These are phyloP conservation scores for Cepphus grylle DNA, from an alignment of 2,113 vertebrate genomes.

Conservation along the genomic window DNA sequence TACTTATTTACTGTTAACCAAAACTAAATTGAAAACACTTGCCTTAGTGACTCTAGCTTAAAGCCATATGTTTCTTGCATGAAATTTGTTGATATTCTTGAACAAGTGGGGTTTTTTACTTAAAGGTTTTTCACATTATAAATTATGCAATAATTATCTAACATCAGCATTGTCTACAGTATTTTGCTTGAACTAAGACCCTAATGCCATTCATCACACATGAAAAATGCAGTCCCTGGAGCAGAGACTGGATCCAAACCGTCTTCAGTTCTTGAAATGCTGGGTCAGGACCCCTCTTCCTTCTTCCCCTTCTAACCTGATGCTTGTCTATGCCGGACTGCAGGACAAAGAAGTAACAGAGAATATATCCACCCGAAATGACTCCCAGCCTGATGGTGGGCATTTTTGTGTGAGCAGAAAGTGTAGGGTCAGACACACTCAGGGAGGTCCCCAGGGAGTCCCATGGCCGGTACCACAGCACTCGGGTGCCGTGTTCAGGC, in stretches of 20 bases:
- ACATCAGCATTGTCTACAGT: slow-evolving; percentile 7
- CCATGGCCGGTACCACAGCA: rapidly evolving
- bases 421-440: not conserved
- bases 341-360: not conserved
- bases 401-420: not conserved
- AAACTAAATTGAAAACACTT: slow-evolving; percentile 9
- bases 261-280: not conserved
- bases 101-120: not conserved
- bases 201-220: not conserved
- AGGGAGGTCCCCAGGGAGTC: not conserved
- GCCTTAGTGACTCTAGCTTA: not conserved
- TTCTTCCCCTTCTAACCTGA: not conserved
- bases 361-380: not conserved
- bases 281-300: not conserved
- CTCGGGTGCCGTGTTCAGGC: not conserved
- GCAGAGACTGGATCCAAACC: not conserved
- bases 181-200: slow-evolving; percentile 43
- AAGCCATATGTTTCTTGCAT: not conserved
- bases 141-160: slow-evolving; percentile 50
- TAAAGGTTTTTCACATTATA: slow-evolving; percentile 23
- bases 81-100: not conserved
- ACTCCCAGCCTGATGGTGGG: not conserved
- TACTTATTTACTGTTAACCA: not conserved
- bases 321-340: not conserved
- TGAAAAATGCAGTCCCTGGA: not conserved